Conservation (phyloP, 2,888 invertebrate species). For the Sphaeridia pumilis region DNA sequence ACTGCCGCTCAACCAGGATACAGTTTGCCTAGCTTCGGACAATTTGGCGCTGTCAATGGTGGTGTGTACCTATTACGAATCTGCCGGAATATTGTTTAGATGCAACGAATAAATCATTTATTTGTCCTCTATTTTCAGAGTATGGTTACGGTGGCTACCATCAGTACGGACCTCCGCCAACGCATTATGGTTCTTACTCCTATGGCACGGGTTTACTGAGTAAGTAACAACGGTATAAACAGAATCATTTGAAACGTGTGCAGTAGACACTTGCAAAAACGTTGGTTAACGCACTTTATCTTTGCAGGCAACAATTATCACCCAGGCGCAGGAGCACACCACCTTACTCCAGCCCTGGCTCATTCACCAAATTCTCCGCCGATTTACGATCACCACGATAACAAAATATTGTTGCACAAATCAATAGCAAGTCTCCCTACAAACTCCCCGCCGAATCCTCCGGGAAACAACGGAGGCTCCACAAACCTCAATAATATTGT, state of each 20-base stretch:
- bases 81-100: not conserved
- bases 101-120: not conserved
- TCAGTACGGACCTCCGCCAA: constrained; percentile 17
- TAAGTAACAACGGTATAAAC: constrained; percentile 9
- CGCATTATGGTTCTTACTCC: constrained; percentile 18
- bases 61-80: constrained; percentile 10
- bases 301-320: constrained; percentile 17
- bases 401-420: constrained; percentile 14
- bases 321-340: constrained; percentile 12
- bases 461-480: constrained; percentile 7
- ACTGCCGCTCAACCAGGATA: constrained; percentile 24
- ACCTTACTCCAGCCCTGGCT: constrained; percentile 14
- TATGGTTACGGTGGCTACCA: constrained; percentile 18
- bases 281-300: too few relatives aligned
- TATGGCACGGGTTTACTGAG: constrained; percentile 21
- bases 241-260: not conserved
- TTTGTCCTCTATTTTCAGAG: constrained; percentile 11
- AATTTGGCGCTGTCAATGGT: constrained; percentile 25
- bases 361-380: constrained; percentile 15
- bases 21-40: constrained; percentile 32
- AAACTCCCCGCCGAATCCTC: constrained; percentile 14
- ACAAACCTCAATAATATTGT: constrained; percentile 17
- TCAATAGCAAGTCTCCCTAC: constrained; percentile 17
- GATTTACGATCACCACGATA: constrained; percentile 16
- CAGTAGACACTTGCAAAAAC: not conserved